Conservation (phyloP, 2,113 vertebrate genomes). For the Micromys minutus region DNA sequence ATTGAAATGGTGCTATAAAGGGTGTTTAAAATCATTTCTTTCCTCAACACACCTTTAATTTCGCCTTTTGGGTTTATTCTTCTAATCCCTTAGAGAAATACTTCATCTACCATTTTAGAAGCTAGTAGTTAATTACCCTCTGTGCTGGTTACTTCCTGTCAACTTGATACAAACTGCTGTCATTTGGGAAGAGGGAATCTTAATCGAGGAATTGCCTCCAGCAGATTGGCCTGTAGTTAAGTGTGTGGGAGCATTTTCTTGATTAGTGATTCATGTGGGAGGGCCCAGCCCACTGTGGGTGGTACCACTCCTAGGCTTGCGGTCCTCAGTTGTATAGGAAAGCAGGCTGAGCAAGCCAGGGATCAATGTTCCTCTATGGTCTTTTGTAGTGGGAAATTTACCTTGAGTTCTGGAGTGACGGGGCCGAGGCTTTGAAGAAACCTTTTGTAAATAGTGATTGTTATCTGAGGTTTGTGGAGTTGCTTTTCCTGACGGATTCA, state of each 20-base stretch:
- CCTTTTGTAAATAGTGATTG: not conserved
- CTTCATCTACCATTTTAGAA: not conserved
- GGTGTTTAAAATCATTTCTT: conserved; percentile 55
- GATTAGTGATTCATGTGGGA: not conserved
- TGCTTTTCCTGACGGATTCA: not conserved
- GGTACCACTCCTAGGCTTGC: not conserved
- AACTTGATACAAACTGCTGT: not conserved
- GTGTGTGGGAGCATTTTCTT: not conserved
- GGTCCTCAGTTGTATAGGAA: not conserved
- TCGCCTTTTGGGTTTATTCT: conserved; percentile 7
- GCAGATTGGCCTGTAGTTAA: not conserved
- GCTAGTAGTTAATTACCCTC: not conserved
- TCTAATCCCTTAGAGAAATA: conserved; percentile 28
- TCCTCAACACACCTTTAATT: conserved; percentile 58
- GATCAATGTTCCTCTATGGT: not conserved
- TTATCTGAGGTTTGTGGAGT: not conserved
- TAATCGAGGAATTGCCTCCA: not conserved
- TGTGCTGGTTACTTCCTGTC: not conserved
- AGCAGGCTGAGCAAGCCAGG: not conserved
- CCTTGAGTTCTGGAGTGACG: not conserved
- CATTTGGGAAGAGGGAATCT: not conserved
- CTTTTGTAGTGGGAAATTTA: not conserved
- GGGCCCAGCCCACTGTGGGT: not conserved
- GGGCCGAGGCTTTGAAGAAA: not conserved
- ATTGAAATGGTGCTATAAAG: conserved; percentile 56